A percentile compares a stretch with the other conserved stretches of the same genome.
Evolutionary conservation across 2,113 vertebrate species (phyloP).

Genomic region (Onychostruthus taczanowskii): DNA sequence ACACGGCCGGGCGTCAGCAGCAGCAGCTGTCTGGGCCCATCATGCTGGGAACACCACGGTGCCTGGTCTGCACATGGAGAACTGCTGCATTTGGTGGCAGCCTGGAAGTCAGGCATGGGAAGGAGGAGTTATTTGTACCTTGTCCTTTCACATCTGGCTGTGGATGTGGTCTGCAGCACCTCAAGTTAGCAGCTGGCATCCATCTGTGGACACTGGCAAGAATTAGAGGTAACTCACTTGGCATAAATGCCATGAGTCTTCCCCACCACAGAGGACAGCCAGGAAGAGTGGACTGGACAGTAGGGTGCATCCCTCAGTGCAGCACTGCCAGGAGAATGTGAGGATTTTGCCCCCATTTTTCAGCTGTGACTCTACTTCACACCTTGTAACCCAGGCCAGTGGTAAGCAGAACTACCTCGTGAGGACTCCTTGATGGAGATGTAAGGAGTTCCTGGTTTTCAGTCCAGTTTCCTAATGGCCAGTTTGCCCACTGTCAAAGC

Average conservation of each 20-base stretch:
- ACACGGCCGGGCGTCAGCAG: rapidly evolving
- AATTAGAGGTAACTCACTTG: background rate
- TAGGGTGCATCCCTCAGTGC: background rate
- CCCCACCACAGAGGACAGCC: background rate
- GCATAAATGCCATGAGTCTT: background rate
- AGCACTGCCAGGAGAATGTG: background rate
- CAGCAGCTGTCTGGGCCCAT: background rate
- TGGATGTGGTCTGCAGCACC: background rate
- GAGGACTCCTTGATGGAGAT: background rate
- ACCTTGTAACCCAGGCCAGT: background rate
- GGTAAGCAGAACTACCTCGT: background rate
- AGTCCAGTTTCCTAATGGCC: background rate
- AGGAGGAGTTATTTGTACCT: background rate
- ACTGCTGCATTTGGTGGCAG: rapidly evolving
- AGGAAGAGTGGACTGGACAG: background rate
- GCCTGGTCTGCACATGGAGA: background rate
- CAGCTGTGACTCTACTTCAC: background rate
- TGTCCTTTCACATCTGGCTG: background rate
- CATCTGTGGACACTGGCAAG: background rate
- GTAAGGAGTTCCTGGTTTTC: background rate
- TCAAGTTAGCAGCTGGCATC: background rate
- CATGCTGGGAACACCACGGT: background rate
- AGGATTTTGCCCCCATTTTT: background rate
- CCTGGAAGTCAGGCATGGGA: rapidly evolving
- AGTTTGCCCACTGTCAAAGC: background rate